Base-by-base conservation (phyloP, 2,113 vertebrate genomes). In the Xiphorhynchus elegans region DNA sequence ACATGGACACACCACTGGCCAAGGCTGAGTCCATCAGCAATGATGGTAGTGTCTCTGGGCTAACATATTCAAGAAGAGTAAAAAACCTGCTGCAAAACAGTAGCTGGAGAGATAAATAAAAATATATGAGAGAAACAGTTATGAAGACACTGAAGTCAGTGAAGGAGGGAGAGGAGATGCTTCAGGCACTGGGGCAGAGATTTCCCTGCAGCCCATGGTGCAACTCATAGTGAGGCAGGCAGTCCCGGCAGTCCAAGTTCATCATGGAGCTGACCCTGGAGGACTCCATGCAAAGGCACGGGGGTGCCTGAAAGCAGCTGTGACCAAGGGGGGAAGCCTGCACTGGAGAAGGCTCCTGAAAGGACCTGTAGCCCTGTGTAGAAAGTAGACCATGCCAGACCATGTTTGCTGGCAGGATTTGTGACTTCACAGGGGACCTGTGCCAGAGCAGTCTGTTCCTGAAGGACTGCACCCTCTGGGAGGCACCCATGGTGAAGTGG, bases 121-220 rank as follows among this genome's bases (percentile, higher is more conserved):
- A 35, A 35, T 35, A 15, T 49, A 33, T 46, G 39, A 29, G 6
- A 72, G 35, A 64, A 80, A 21, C 7, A 8, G 25, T 25, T 42
- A 21, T 72, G n/a, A 35, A 56, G 35, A 64, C 10, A 9, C 10
- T 0, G 2, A 64, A 29, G 20, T 29, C 66, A 31, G 12, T 20
- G 66, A 10, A 72, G 20, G n/a, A 64, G 42, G 20, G 49, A 10
- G 13, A 56, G 58, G 49, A 42, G 24, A 1, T 49, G 19, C 1
- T 10, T 15, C n/a, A 35, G 4, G 25, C 0, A 0, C 33, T 4
- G 3, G n/a, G n/a, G n/a, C 12, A 55, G 56, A 40, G 35, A 17
- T 56, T 49, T 2, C 19, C 19, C 66, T 72, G n/a, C 29, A 28
- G 26, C 11, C 29, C 1, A 0, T 33, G 33, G 35, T 29, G 15